phyloP scores from a whole-genome alignment of 1,140 invertebrate genomes.

The Bombus consobrinus region DNA sequence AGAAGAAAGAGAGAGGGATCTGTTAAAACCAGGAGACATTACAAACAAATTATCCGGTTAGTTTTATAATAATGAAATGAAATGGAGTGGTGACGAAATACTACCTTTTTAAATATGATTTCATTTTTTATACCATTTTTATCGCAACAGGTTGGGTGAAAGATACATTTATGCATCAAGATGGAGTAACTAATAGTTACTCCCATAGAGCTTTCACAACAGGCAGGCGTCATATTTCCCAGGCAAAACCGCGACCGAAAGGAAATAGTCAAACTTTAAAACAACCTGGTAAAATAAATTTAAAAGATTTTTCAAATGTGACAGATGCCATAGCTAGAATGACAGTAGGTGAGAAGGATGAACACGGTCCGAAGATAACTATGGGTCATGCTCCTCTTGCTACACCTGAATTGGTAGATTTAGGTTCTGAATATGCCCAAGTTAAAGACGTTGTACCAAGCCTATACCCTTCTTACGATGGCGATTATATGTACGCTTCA shows the following conservation, averaged over 20 bases:
- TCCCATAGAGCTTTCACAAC: conserved; percentile 92
- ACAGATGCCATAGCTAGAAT: conserved; percentile 92
- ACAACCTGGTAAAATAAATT: conserved; percentile 94
- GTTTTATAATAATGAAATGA: conserved; percentile 13
- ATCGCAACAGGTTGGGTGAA: conserved; percentile 85
- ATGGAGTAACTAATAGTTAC: conserved; percentile 86
- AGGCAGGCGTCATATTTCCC: conserved; percentile 87
- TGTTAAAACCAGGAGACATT: conserved; percentile 77
- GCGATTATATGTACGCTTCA: conserved; percentile 85
- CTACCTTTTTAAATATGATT: not conserved
- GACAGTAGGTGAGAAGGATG: conserved; percentile 86
- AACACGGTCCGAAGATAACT: conserved; percentile 81
- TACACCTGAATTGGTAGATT: conserved; percentile 90
- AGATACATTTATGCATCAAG: conserved; percentile 86
- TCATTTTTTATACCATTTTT: conserved; percentile 43
- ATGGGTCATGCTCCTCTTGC: conserved; percentile 90
- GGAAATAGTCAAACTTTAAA: conserved; percentile 92
- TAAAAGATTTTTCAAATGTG: conserved; percentile 94
- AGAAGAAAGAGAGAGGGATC: conserved; percentile 79
- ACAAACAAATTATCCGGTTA: conserved; percentile 79
- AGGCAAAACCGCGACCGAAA: conserved; percentile 87
- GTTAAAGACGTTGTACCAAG: conserved; percentile 86
- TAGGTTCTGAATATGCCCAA: conserved; percentile 87
- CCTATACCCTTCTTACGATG: conserved; percentile 84
- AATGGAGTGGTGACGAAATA: not conserved